Conservation (phyloP, 2,797 vertebrate species). For the Carduelis carduelis region DNA sequence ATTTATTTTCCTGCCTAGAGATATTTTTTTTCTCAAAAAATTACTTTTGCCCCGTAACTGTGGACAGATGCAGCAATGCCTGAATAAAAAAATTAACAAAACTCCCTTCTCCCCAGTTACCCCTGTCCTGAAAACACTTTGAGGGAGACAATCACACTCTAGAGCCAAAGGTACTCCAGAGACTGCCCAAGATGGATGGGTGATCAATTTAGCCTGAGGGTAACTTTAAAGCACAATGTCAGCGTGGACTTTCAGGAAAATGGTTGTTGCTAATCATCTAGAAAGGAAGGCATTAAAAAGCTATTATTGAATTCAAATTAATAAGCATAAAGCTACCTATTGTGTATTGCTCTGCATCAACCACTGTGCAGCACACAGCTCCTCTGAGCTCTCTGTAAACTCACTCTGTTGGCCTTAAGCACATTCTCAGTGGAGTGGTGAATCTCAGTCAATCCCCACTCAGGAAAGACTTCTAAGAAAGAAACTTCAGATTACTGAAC, state of each 20-base stretch:
- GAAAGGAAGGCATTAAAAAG: not conserved
- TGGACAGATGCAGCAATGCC: not conserved
- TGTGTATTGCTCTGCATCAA: not conserved
- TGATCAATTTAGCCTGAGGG: not conserved
- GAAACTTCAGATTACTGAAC: not conserved
- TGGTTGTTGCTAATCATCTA: not conserved
- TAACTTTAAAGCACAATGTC: not conserved
- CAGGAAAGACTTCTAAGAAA: not conserved
- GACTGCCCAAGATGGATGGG: not conserved
- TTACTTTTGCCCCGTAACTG: not conserved
- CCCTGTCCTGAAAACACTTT: not conserved
- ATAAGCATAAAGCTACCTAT: not conserved
- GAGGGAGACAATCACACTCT: not conserved
- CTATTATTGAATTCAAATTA: not conserved
- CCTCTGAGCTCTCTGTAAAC: not conserved
- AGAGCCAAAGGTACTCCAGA: not conserved
- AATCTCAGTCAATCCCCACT: not conserved
- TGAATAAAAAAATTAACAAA: not conserved
- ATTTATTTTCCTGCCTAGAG: conserved; percentile 1
- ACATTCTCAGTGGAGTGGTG: not conserved
- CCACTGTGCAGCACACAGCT: not conserved
- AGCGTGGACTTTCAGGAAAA: not conserved
- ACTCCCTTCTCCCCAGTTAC: not conserved
- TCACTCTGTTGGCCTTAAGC: not conserved
- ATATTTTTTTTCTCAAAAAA: not conserved